Percentiles rank a stretch among this genome's conserved stretches.
Conservation (phyloP, 2,113 vertebrate species). For the Myrmecophaga tridactyla region DNA sequence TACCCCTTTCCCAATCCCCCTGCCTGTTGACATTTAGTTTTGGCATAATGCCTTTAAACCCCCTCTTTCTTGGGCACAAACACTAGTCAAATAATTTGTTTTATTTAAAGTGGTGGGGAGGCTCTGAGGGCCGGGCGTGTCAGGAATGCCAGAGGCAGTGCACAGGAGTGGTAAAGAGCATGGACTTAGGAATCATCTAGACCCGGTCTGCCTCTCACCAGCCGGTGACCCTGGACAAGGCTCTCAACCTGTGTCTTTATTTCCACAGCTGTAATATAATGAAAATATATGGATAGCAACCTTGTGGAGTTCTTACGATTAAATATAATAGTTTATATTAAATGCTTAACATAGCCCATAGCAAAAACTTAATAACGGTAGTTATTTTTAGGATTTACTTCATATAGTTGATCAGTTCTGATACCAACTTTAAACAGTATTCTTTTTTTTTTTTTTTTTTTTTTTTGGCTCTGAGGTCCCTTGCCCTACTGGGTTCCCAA, state of each 20-base stretch:
- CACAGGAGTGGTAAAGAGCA: background rate
- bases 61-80: background rate
- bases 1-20: no score
- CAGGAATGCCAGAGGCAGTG: background rate
- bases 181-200: background rate
- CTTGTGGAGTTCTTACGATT: background rate
- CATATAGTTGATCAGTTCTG: background rate
- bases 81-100: background rate
- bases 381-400: conserved; percentile 33
- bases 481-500: background rate
- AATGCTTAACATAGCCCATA: background rate
- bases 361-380: background rate
- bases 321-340: background rate
- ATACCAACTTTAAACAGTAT: background rate
- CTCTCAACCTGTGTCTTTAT: background rate
- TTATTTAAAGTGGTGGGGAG: background rate
- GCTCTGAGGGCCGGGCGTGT: background rate
- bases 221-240: background rate
- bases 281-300: background rate
- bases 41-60: no score
- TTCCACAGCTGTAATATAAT: background rate
- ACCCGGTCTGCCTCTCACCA: background rate
- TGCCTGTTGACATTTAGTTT: no score
- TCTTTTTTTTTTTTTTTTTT: conserved; percentile 16
- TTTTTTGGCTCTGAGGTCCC: background rate